phyloP scores from a whole-genome alignment of 2,888 invertebrate genomes.

The Watsonalla binaria region DNA sequence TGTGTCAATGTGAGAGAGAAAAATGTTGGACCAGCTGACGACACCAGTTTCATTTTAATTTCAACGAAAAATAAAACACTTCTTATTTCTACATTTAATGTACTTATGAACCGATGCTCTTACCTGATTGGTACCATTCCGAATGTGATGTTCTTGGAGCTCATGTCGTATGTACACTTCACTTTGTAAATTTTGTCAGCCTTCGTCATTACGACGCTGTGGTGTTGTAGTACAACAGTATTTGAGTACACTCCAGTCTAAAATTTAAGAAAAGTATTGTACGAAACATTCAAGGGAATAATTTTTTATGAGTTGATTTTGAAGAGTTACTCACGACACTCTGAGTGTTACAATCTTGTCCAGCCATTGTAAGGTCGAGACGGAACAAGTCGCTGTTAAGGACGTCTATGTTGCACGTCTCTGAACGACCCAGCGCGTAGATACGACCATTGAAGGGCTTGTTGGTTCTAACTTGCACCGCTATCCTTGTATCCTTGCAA shows the following conservation, averaged over 20 bases:
- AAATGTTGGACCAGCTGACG: too few relatives aligned
- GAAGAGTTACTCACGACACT: constrained; percentile 87
- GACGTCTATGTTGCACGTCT: constrained; percentile 96
- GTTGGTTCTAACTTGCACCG: constrained; percentile 94
- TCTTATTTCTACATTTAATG: background rate
- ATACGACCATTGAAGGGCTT: constrained; percentile 97
- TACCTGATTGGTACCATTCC: constrained; percentile 98
- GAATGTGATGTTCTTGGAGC: constrained; percentile 96
- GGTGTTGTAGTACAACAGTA: constrained; percentile 95
- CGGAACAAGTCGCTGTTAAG: constrained; percentile 95
- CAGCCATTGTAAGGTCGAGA: constrained; percentile 94
- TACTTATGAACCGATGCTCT: constrained; percentile 27
- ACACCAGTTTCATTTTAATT: too few relatives aligned
- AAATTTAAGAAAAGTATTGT: constrained; percentile 31
- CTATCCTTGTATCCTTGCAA: constrained; percentile 96
- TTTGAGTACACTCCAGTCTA: constrained; percentile 96
- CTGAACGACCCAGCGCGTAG: constrained; percentile 94
- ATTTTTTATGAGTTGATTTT: background rate
- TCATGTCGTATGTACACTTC: constrained; percentile 97
- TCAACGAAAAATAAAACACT: too few relatives aligned
- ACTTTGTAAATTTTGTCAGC: constrained; percentile 98
- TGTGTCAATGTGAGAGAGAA: too few relatives aligned
- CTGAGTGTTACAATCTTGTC: constrained; percentile 97
- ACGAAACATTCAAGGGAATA: background rate
- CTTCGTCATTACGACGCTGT: constrained; percentile 97